Evolutionary conservation across 1,140 invertebrate genomes (phyloP), one percentile per base, ranked within the genome.

Genomic region (Drosophila lacteicornis): DNA sequence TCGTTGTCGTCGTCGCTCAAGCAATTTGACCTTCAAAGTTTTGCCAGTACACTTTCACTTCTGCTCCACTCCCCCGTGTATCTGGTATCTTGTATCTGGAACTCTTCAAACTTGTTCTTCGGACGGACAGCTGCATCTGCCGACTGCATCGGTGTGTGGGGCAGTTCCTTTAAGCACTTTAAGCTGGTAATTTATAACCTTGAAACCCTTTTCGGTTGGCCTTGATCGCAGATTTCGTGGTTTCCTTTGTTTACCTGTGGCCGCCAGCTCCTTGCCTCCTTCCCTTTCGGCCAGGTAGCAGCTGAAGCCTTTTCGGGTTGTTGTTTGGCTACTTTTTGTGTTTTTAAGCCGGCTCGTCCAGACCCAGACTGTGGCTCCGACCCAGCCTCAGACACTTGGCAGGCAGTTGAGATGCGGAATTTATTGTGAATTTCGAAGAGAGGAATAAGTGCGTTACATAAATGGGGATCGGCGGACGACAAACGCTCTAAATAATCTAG

Each of bases 121-220:
- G 30, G 17, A 22, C 47, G 19, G 33, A 67, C 75, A 66, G 75
- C 60, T 80, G 80, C 63, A 45, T 11, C 49, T 62, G 33, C 27
- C 30, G 45, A 36, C 36, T 65, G 59, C 50, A 60, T 57, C 27
- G n/a, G 66, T 25, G 30, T 38, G 30, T n/a, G 46, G 17, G 46
- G 45, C 51, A 78, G 75, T 83, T 87, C 80, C 83, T 86, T 65
- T 36, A 58, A 75, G 59, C 63, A 61, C 46, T 79, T 77, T 43
- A 60, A 61, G 60, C 58, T 63, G 74, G 58, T 80, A 80, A 83
- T 83, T 88, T 78, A 78, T 76, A 91, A 85, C 85, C 86, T 90
- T 88, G 81, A 91, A 90, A 76, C 79, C 82, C 67, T 85, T 76
- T 80, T 63, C 15, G 45, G 60, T 73, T 90, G 86, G 75, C 85